Base-by-base conservation (phyloP, 1,140 invertebrate species). In the Leptonema lineaticorne region DNA sequence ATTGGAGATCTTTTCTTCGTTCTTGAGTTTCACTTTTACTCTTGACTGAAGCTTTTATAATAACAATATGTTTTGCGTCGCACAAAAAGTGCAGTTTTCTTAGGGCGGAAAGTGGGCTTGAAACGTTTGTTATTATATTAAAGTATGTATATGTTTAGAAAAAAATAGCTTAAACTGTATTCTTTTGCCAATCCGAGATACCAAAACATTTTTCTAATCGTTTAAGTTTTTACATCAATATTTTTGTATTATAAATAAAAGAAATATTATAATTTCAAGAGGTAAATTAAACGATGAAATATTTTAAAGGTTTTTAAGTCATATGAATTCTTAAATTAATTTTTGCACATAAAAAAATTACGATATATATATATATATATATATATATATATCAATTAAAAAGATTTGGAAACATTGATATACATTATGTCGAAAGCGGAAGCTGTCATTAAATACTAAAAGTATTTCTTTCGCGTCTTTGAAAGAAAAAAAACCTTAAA, bases 11-110 rank as follows among this genome's bases (percentile, higher is more conserved):
- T 28, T 50, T 64, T 64, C 9, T 41, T 33, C 18, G 37, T 16
- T 68, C 67, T 68, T 48, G 41, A 63, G 59, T 68, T 68, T 68
- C 67, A 68, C 67, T 68, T 68, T 68, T 63, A 68, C 58, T 63
- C 67, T 62, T 68, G 67, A 68, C 67, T 68, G 58, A 20, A 68
- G 67, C 67, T 63, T 48, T 68, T 68, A 63, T 68, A 4, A 26
- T 27, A 50, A 48, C 22, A 28, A 41, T 50, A 5, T 50, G 45
- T 33, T 18, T 57, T 57, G 18, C 22, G 18, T 48, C 3, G 53
- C 7, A 57, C n/a, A 63, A 64, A 50, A 64, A 64, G 62, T 41
- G 45, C 30, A 22, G 24, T 46, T 16, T 50, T 16, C 33, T 29
- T 24, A 24, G 62, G 62, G 62, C 62, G 45, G 62, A 64, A 64